Evolutionary conservation across 2,113 vertebrate genomes (phyloP), one percentile per base, ranked within the genome.

Genomic region (Pampusana beccarii): DNA sequence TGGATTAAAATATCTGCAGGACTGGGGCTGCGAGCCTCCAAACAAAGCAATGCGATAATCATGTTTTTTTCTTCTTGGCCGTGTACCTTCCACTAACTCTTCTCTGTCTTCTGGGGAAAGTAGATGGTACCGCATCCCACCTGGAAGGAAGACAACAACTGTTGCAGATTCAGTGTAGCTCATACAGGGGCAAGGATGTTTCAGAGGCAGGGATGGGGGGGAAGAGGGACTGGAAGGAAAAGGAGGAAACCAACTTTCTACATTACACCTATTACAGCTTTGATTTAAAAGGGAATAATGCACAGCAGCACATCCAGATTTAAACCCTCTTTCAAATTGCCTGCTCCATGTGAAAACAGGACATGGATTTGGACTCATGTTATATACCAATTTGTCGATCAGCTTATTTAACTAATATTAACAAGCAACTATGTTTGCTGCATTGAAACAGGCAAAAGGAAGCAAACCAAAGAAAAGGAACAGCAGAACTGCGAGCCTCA

Each of bases 1-100:
- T 78, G 99, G 99, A 95, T 99, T 99, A 96, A 99, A 99, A 90
- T 99, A 99, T 97, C 99, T 98, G 96, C 99, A 99, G 94, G 99
- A 99, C 93, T 99, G 99, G 81, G 99, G 99, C 96, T 99, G 99
- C 11, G 99, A 99, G 81, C 99, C 99, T 86, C 99, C 99, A 95
- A 99, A 99, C 48, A 99, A 97, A 78, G 99, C 99, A 85, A 99
- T 99, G 92, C 99, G 98, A 74, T 99, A 99, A 97, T 99, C 99
- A 1, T 99, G 99, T 61, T 99, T 99, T 97, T 99, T 99, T 79
- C 99, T 98, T 86, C 99, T 97, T 8, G 98, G 99, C 50, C 99
- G 98, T 8, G 99, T 99, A 74, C 98, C 99, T 94, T 99, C 99
- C 42, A 99, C 99, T 33, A 99, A 96, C 95, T 99, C 99, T 97